These are phyloP conservation scores for Mesaphorura yosii DNA, from an alignment of 1,140 invertebrate genomes.

Conservation along the genomic window DNA sequence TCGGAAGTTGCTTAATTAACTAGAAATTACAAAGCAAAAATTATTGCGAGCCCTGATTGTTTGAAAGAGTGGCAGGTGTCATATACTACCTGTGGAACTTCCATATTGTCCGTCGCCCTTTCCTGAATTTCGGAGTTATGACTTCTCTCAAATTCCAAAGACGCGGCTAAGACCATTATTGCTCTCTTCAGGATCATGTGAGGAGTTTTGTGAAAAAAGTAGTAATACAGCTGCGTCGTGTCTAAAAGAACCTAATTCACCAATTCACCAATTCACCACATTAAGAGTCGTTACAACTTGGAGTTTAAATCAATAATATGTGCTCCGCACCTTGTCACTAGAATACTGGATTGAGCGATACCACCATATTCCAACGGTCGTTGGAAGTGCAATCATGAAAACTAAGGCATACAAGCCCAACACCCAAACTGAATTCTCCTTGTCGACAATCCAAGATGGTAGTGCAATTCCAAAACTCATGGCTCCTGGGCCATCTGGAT, in stretches of 20 bases:
- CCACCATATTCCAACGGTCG: slow-evolving; percentile 95
- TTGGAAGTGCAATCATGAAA: slow-evolving; percentile 94
- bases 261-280: slow-evolving; percentile 1
- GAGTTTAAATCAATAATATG: slow-evolving; percentile 1
- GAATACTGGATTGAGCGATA: slow-evolving; percentile 93
- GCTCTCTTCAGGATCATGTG: slow-evolving; percentile 88
- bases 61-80: slow-evolving; percentile 29
- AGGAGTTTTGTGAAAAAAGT: slow-evolving; percentile 89
- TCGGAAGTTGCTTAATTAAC: slow-evolving; percentile 79
- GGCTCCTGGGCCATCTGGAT: slow-evolving; percentile 96
- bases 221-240: slow-evolving; percentile 90
- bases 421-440: slow-evolving; percentile 97
- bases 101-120: slow-evolving; percentile 84
- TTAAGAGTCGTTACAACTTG: not conserved
- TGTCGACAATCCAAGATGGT: slow-evolving; percentile 99
- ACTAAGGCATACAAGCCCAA: slow-evolving; percentile 88
- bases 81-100: slow-evolving; percentile 85
- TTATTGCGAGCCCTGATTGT: not conserved
- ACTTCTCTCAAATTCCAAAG: slow-evolving; percentile 87
- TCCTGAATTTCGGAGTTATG: slow-evolving; percentile 91
- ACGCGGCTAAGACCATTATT: slow-evolving; percentile 90
- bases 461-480: slow-evolving; percentile 98
- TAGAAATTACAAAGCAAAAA: slow-evolving; percentile 37
- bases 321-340: slow-evolving; percentile 70
- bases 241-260: slow-evolving; percentile 67